These are phyloP conservation scores for Lithophane socia DNA, from an alignment of 2,888 invertebrate species.

Conservation along the genomic window DNA sequence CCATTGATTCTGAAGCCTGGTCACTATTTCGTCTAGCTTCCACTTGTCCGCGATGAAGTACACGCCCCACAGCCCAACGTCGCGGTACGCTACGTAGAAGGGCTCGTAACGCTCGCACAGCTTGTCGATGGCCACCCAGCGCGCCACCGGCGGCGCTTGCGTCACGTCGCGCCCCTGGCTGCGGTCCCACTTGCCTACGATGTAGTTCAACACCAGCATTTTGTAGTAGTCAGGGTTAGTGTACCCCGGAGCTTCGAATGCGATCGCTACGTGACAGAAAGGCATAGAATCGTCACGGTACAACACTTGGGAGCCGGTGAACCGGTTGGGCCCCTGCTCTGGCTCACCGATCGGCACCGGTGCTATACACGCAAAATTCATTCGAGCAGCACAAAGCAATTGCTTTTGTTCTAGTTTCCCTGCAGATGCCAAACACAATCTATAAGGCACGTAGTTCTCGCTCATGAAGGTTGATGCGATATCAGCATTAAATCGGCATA, in stretches of 20 bases:
- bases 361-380: slow-evolving; percentile 86
- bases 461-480: slow-evolving; percentile 71
- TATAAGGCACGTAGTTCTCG: slow-evolving; percentile 82
- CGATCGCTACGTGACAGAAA: slow-evolving; percentile 83
- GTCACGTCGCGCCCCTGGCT: slow-evolving; percentile 74
- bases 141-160: slow-evolving; percentile 76
- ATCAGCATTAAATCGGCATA: slow-evolving; percentile 84
- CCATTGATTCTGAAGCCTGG: slow-evolving; percentile 80
- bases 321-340: slow-evolving; percentile 70
- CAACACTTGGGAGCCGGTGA: slow-evolving; percentile 70
- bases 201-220: slow-evolving; percentile 77
- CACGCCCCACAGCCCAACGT: slow-evolving; percentile 87
- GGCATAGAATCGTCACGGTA: slow-evolving; percentile 84
- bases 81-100: slow-evolving; percentile 84
- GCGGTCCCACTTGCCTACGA: slow-evolving; percentile 84
- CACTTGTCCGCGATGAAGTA: slow-evolving; percentile 80
- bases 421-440: slow-evolving; percentile 93
- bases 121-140: slow-evolving; percentile 72
- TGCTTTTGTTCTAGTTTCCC: slow-evolving; percentile 92
- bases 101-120: slow-evolving; percentile 83
- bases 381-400: slow-evolving; percentile 91
- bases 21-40: slow-evolving; percentile 80
- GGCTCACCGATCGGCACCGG: slow-evolving; percentile 50
- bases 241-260: slow-evolving; percentile 85
- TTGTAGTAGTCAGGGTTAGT: slow-evolving; percentile 76